These are phyloP conservation scores for Albula glossodonta DNA, from an alignment of 2,113 vertebrate species.

Conservation along the genomic window DNA sequence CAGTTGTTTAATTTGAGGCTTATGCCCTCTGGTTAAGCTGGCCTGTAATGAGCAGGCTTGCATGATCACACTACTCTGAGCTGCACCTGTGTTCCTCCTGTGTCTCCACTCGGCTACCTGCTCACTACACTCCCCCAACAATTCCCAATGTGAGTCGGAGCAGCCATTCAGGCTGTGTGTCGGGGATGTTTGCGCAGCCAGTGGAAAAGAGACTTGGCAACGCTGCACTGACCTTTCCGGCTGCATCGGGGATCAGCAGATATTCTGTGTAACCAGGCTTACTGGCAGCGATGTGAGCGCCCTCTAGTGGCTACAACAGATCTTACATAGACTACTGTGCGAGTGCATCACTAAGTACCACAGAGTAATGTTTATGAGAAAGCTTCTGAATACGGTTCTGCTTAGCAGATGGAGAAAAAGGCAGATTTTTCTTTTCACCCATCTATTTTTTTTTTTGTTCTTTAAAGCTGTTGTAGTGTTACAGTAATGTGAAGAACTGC, in stretches of 20 bases:
- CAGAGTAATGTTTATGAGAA: background rate
- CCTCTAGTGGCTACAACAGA: background rate
- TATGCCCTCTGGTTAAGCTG: background rate
- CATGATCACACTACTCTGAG: background rate
- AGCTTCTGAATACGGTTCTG: no score
- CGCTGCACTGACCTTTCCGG: background rate
- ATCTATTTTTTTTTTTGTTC: no score
- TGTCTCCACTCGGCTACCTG: background rate
- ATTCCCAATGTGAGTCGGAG: background rate
- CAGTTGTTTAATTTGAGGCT: slow-evolving; percentile 3
- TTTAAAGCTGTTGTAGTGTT: no score
- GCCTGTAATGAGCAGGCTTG: background rate
- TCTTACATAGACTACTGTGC: background rate
- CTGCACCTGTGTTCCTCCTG: background rate
- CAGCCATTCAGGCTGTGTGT: background rate
- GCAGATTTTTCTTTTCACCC: no score
- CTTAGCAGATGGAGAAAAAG: no score
- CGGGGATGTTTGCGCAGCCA: background rate
- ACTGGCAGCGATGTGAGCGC: background rate
- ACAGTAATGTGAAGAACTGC: no score
- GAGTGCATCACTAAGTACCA: background rate
- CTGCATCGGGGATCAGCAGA: background rate
- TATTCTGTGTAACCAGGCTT: background rate
- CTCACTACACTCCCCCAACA: background rate
- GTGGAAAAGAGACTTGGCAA: background rate